A percentile compares a stretch with the other conserved stretches of the same genome.
Evolutionary conservation across 2,888 invertebrate species (phyloP).

Genomic region (Watsonalla cultraria): DNA sequence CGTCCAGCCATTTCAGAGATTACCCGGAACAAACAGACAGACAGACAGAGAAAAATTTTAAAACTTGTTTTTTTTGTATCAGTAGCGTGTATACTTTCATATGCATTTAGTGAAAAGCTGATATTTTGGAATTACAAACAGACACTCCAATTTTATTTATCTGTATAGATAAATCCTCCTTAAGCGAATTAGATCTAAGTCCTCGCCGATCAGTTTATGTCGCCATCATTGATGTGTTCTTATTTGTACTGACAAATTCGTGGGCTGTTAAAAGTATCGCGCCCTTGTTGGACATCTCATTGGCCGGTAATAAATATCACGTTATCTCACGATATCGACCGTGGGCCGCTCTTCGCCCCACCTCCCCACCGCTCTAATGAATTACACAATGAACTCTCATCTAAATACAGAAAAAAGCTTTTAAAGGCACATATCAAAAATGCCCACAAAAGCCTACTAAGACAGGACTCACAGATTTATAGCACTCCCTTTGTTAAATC

Average conservation of each 20-base stretch:
- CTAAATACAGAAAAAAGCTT: slow-evolving; percentile 80
- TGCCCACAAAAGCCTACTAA: slow-evolving; percentile 78
- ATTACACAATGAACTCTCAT: slow-evolving; percentile 79
- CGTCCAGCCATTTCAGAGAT: no score
- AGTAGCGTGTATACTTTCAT: no score
- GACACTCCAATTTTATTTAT: slow-evolving; percentile 4
- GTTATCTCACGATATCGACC: slow-evolving; percentile 76
- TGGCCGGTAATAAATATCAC: slow-evolving; percentile 67
- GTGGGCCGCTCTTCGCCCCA: slow-evolving; percentile 55
- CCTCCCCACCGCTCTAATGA: slow-evolving; percentile 73
- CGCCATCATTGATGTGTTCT: slow-evolving; percentile 34
- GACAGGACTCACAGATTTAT: slow-evolving; percentile 76
- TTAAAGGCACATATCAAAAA: slow-evolving; percentile 80
- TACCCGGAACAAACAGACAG: no score
- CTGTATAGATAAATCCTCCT: slow-evolving; percentile 25
- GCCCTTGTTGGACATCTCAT: slow-evolving; percentile 65
- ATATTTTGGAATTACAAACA: no score
- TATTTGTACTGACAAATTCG: slow-evolving; percentile 68
- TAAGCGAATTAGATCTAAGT: slow-evolving; percentile 8
- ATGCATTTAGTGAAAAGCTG: no score
- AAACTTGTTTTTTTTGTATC: no score
- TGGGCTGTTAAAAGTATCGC: slow-evolving; percentile 62
- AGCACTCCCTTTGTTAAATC: slow-evolving; percentile 75
- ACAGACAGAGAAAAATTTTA: no score
- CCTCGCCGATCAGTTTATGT: slow-evolving; percentile 11